These are phyloP conservation scores for Montifringilla adamsi DNA, from an alignment of 2,113 vertebrate species.

Conservation along the genomic window DNA sequence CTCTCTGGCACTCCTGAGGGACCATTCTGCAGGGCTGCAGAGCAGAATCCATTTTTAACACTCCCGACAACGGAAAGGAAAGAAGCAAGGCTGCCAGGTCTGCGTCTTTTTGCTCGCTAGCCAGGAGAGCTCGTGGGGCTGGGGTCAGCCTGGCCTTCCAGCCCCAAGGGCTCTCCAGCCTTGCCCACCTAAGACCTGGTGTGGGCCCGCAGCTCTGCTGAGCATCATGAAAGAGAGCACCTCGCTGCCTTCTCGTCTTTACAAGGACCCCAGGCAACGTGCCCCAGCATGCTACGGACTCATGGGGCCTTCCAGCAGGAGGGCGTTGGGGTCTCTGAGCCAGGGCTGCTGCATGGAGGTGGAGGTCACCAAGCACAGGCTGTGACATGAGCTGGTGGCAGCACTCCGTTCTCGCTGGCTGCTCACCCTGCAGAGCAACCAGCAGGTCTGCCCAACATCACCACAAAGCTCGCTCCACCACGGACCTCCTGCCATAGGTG, in stretches of 20 bases:
- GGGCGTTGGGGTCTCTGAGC: slow-evolving; percentile 19
- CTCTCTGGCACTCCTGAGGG: slow-evolving; percentile 71
- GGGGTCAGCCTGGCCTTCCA: slow-evolving; percentile 57
- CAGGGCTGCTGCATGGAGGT: slow-evolving; percentile 1
- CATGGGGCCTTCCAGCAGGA: slow-evolving; percentile 49
- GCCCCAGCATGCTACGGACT: slow-evolving; percentile 41
- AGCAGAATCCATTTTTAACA: slow-evolving; percentile 72
- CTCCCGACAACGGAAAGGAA: slow-evolving; percentile 62
- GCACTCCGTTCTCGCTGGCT: not conserved
- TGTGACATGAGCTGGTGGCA: slow-evolving; percentile 10
- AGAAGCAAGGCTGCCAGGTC: slow-evolving; percentile 62
- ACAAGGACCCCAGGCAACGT: slow-evolving; percentile 44
- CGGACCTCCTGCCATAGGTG: not conserved
- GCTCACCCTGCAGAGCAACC: not conserved
- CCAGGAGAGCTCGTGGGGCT: slow-evolving; percentile 27
- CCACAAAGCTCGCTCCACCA: slow-evolving; percentile 27
- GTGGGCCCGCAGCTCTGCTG: not conserved
- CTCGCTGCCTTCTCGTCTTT: slow-evolving; percentile 38
- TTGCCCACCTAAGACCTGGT: slow-evolving; percentile 43
- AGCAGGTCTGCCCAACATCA: not conserved
- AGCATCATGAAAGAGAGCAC: not conserved
- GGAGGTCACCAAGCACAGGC: slow-evolving; percentile 27
- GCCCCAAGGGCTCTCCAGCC: slow-evolving; percentile 49
- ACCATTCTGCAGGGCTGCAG: slow-evolving; percentile 71
- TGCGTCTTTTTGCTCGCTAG: not conserved